Conservation (phyloP, 2,113 vertebrate species). For the Sylvia atricapilla region DNA sequence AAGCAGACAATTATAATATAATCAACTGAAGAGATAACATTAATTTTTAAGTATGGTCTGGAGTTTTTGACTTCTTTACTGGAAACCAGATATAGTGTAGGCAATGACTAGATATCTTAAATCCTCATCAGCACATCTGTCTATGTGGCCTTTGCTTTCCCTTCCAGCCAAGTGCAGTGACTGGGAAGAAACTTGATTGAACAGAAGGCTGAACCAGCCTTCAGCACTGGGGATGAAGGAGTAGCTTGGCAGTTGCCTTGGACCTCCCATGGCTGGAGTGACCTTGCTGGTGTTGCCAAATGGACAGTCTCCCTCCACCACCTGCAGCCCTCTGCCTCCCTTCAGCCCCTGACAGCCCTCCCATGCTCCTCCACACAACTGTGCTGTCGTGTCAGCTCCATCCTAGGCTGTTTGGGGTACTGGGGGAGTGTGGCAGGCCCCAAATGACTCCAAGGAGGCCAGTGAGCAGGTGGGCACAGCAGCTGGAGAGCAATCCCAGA, state of each 20-base stretch:
- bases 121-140: neutral
- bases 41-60: neutral
- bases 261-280: accelerated
- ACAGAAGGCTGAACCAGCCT: neutral
- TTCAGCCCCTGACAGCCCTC: neutral
- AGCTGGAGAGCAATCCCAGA: conserved; percentile 42
- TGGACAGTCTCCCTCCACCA: neutral
- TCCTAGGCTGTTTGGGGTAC: accelerated
- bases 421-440: accelerated
- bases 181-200: neutral
- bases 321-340: neutral
- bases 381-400: accelerated
- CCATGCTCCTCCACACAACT: accelerated
- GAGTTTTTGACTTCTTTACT: neutral
- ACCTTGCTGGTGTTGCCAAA: accelerated
- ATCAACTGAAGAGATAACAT: neutral
- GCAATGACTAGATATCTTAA: neutral
- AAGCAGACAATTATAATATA: neutral
- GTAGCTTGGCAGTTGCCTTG: neutral
- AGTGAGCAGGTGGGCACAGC: conserved; percentile 11
- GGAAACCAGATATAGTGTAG: neutral
- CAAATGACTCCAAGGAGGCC: accelerated
- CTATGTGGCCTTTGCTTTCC: neutral
- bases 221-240: neutral
- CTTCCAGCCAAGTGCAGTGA: neutral